Base-by-base conservation (phyloP, 2,888 invertebrate genomes). In the Macaria liturata region DNA sequence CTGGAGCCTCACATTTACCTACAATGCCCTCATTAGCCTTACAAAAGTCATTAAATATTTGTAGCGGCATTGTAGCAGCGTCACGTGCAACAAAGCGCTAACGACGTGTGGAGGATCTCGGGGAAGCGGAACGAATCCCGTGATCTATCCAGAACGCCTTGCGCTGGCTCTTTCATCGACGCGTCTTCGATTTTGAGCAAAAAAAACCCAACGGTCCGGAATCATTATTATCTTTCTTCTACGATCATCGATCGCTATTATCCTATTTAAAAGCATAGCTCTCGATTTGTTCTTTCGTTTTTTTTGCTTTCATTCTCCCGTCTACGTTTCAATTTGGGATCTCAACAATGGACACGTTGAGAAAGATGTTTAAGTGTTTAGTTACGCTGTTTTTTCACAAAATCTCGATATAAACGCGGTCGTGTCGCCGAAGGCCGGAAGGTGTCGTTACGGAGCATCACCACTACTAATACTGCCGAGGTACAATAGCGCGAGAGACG, bases 361-460 rank as follows among this genome's bases (percentile, higher is more conserved):
- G 91, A 90, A 90, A 88, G 90, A 90, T 89, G 89, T 91, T 91
- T 91, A 90, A 90, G 86, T 86, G 82, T 90, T 91, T 91, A 89
- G 91, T 78, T 86, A 89, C 91, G 91, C 85, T 85, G 82, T 88
- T 91, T 91, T 91, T 91, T 90, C 84, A 86, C 81, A 82, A 88
- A 81, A 86, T 88, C 88, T 89, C 88, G 87, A 89, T 90, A 87
- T 88, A 84, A 88, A 89, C 84, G 76, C 80, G 85, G 84, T 86
- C 88, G 86, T 86, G 87, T 84, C 78, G 76, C 75, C 83, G 84
- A 86, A 83, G 81, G 81, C 90, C 91, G 91, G 91, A 91, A 91
- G 91, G 89, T 90, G 88, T 89, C 85, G 89, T 83, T 85, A 88
- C 85, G 91, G 85, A 71, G 72, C 68, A 80, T 89, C 88, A 88